Evolutionary conservation across 1,140 invertebrate genomes (phyloP).

Genomic region (Kradibia gibbosae): DNA sequence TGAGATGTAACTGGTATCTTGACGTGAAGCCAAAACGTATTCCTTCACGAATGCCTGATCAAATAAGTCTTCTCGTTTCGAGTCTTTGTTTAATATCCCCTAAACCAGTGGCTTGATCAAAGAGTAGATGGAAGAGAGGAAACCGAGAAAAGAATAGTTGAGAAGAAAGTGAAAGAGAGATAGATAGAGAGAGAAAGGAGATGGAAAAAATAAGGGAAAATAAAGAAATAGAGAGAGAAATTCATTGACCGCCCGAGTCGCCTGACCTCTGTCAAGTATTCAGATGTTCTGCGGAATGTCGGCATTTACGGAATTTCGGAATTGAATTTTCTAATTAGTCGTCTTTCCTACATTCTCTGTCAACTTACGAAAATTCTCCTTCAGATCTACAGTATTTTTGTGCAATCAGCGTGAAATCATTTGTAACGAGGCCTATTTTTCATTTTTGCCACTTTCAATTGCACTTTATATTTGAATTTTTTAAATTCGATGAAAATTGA

Average conservation of each 20-base stretch:
- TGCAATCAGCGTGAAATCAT: background rate
- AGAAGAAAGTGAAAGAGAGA: too few species aligned
- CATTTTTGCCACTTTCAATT: background rate
- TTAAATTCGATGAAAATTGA: background rate
- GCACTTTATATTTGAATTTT: too few species aligned
- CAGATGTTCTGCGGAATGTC: background rate
- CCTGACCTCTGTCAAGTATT: constrained; percentile 28
- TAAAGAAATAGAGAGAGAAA: background rate
- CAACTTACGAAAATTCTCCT: constrained; percentile 48
- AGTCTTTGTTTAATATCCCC: background rate
- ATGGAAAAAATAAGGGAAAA: too few species aligned
- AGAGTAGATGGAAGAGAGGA: too few species aligned
- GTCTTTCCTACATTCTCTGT: constrained; percentile 16
- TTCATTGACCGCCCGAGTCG: constrained; percentile 15
- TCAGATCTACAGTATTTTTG: constrained; percentile 40
- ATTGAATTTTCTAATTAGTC: constrained; percentile 58
- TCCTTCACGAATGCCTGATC: background rate
- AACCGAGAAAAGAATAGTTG: too few species aligned
- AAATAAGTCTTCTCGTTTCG: background rate
- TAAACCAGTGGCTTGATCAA: background rate
- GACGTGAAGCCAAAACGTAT: background rate
- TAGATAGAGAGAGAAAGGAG: too few species aligned
- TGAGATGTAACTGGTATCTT: background rate
- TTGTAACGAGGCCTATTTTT: background rate
- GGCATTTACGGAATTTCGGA: constrained; percentile 23